Conservation (phyloP, 2,797 vertebrate species). For the Hydrocynus forskahlii region DNA sequence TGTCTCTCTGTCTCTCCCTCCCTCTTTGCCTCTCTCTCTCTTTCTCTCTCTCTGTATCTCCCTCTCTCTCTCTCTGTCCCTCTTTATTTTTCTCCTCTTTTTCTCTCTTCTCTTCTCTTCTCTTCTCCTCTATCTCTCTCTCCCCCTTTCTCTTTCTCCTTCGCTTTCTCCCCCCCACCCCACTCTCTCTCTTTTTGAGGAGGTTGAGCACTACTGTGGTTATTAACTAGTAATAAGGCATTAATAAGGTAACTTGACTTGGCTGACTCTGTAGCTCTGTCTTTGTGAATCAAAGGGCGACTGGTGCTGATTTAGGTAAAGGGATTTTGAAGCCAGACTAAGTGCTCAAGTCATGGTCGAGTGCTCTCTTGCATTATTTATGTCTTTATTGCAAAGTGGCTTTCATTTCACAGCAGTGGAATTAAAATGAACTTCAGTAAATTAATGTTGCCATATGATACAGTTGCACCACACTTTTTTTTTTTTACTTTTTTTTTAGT, state of each 20-base stretch:
- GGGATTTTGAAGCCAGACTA: background rate
- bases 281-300: background rate
- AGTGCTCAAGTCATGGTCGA: slow-evolving; percentile 12
- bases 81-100: background rate
- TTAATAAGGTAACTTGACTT: background rate
- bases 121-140: background rate
- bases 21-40: background rate
- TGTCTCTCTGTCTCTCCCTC: background rate
- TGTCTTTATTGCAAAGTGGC: background rate
- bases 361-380: background rate
- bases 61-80: background rate
- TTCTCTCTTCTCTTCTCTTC: background rate
- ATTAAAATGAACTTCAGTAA: background rate
- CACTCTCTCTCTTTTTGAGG: too few relatives aligned
- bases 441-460: background rate
- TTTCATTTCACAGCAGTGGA: background rate
- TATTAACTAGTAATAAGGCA: background rate
- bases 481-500: background rate
- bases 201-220: background rate
- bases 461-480: background rate
- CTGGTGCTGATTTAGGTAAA: background rate
- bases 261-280: background rate
- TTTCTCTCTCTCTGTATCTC: background rate
- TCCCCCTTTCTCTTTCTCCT: background rate
- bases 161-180: background rate